A percentile compares a stretch with the other conserved stretches of the same genome.
These are phyloP conservation scores for Moxostoma hubbsi DNA, from an alignment of 2,797 vertebrate genomes.

Conservation along the genomic window DNA sequence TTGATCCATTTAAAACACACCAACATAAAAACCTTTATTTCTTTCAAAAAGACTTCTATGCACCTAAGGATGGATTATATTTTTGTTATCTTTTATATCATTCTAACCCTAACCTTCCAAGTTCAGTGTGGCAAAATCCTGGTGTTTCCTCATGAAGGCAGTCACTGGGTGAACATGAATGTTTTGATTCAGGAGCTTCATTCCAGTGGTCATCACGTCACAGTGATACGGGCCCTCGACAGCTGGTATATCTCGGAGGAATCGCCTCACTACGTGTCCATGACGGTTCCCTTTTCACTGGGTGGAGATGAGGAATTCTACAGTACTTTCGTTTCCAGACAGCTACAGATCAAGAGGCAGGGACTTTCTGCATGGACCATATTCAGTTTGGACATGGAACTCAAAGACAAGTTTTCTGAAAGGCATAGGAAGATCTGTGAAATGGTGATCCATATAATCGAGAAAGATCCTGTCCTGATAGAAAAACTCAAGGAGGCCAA, in stretches of 20 bases:
- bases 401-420: conserved; percentile 49
- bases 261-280: conserved; percentile 54
- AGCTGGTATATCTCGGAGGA: conserved; percentile 63
- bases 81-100: background rate
- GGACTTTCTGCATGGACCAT: conserved; percentile 48
- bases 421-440: conserved; percentile 56
- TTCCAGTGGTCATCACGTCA: conserved; percentile 53
- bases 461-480: conserved; percentile 52
- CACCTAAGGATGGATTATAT: background rate
- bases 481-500: conserved; percentile 27
- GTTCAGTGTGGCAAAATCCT: conserved; percentile 59
- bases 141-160: conserved; percentile 65
- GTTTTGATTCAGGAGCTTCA: conserved; percentile 59
- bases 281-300: conserved; percentile 43
- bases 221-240: conserved; percentile 56
- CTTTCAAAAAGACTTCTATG: conserved; percentile 6
- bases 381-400: conserved; percentile 56
- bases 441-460: conserved; percentile 59
- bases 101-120: conserved; percentile 12
- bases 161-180: conserved; percentile 67
- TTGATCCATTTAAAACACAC: too few species aligned
- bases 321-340: conserved; percentile 42
- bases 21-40: background rate
- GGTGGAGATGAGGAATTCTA: conserved; percentile 54
- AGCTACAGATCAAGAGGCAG: conserved; percentile 53